Evolutionary conservation across 1,140 invertebrate species (phyloP), one percentile per base, ranked within the genome.

Genomic region (Elymnias hypermnestra): DNA sequence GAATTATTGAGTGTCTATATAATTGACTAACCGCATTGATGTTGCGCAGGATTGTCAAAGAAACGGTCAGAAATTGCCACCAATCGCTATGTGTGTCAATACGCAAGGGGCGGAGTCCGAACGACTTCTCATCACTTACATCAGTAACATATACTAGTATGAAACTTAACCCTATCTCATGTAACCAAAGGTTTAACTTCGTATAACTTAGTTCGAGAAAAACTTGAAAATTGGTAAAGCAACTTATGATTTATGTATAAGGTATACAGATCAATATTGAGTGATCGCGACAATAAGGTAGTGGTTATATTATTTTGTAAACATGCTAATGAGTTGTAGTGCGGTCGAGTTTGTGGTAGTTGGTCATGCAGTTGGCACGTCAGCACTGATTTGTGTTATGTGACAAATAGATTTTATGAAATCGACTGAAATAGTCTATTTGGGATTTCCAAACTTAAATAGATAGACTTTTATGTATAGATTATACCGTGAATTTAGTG

Each of bases 311-410:
- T 69, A 69, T 81, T 72, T 73, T 75, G 75, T 83, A 53, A 66
- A 73, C 60, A 70, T 73, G 73, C 69, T 83, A 82, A 82, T 82
- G 71, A 78, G 72, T 71, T 64, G 63, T 72, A 74, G 72, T 73
- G 67, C 57, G 72, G 63, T 60, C 63, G 81, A 84, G 81, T 84
- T 81, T 76, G 77, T 69, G 71, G 71, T 79, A 75, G 77, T 77
- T 73, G 68, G 59, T 81, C 81, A 74, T 69, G 63, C 75, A 68
- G 77, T 69, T 66, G 77, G 70, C 72, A 78, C 77, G 81, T 74
- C 63, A 72, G 52, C 63, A 66, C 68, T 68, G 63, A 79, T 76
- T 77, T 72, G 69, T 81, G 63, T 67, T 67, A 66, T 72, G 67
- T 70, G 64, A 79, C 59, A 72, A 59, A 68, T 55, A 64, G 39